These are phyloP conservation scores for Eutrigla gurnardus DNA, from an alignment of 2,797 vertebrate genomes.

Conservation along the genomic window DNA sequence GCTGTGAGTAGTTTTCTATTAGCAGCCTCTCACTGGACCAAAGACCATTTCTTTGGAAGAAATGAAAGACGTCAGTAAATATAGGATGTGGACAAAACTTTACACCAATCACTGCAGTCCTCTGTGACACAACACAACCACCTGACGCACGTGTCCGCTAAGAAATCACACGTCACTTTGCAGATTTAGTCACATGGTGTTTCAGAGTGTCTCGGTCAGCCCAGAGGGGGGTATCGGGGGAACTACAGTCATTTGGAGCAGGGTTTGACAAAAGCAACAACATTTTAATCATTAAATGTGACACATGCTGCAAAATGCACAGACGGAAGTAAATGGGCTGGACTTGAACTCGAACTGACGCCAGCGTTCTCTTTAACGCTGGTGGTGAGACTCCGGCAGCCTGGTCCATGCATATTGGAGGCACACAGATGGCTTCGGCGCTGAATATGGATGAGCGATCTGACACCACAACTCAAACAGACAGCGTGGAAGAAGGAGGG, in stretches of 20 bases:
- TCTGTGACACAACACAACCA: constrained; percentile 27
- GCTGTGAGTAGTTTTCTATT: constrained; percentile 6
- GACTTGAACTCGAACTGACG: constrained; percentile 65
- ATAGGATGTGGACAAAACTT: constrained; percentile 21
- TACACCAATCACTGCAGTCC: constrained; percentile 16
- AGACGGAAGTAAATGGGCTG: constrained; percentile 50
- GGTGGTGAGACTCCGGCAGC: constrained; percentile 61
- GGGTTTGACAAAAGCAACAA: constrained; percentile 44
- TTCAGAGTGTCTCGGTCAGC: constrained; percentile 27
- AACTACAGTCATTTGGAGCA: constrained; percentile 25
- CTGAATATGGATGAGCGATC: constrained; percentile 81
- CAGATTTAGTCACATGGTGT: constrained; percentile 48
- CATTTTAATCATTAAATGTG: constrained; percentile 46
- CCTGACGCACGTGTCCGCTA: constrained; percentile 17
- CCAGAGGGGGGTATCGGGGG: no score
- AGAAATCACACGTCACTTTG: constrained; percentile 34
- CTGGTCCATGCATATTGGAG: constrained; percentile 80
- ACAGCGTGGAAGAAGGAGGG: constrained; percentile 43
- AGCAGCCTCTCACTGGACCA: constrained; percentile 9
- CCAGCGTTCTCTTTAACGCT: constrained; percentile 56
- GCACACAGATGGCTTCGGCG: constrained; percentile 73
- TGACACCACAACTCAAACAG: constrained; percentile 72
- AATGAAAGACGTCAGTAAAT: constrained; percentile 35
- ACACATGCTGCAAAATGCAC: constrained; percentile 56
- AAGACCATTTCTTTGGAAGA: constrained; percentile 23